These are phyloP conservation scores for Platalea minor DNA, from an alignment of 2,797 vertebrate genomes.

Conservation along the genomic window DNA sequence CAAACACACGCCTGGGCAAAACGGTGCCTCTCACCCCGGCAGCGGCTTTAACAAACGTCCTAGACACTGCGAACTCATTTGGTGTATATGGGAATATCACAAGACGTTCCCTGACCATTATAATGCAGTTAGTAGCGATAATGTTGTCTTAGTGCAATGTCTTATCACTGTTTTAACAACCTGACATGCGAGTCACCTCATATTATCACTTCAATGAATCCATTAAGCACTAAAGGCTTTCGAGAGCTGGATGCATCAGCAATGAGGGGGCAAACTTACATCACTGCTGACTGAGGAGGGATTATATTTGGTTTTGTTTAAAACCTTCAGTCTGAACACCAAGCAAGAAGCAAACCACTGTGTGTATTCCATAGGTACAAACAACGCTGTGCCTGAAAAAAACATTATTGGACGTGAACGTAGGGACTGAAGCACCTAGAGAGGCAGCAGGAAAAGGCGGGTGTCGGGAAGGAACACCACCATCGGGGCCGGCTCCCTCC, in stretches of 20 bases:
- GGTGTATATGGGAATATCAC: not conserved
- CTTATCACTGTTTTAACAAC: slow-evolving; percentile 68
- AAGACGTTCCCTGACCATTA: slow-evolving; percentile 22
- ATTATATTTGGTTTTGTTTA: not conserved
- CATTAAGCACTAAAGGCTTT: slow-evolving; percentile 63
- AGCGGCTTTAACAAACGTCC: not conserved
- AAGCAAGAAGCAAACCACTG: not conserved
- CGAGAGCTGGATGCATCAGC: slow-evolving; percentile 8
- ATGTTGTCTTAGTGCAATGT: slow-evolving; percentile 46
- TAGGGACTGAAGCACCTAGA: not conserved
- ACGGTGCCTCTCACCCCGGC: not conserved
- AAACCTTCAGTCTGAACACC: not conserved
- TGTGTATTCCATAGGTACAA: not conserved
- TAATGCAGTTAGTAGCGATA: slow-evolving; percentile 22
- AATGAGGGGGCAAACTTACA: slow-evolving; percentile 12
- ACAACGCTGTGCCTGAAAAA: fast-evolving
- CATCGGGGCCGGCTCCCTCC: not conserved
- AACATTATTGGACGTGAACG: fast-evolving
- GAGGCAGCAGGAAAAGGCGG: not conserved
- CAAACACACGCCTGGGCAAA: not conserved
- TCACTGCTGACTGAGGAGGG: not conserved
- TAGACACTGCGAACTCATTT: not conserved
- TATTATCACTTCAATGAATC: slow-evolving; percentile 67
- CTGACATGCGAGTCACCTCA: slow-evolving; percentile 61
- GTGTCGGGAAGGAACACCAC: not conserved